Evolutionary conservation across 2,113 vertebrate genomes (phyloP).

Genomic region (western clawed frog (Xenopus tropicalis)): DNA sequence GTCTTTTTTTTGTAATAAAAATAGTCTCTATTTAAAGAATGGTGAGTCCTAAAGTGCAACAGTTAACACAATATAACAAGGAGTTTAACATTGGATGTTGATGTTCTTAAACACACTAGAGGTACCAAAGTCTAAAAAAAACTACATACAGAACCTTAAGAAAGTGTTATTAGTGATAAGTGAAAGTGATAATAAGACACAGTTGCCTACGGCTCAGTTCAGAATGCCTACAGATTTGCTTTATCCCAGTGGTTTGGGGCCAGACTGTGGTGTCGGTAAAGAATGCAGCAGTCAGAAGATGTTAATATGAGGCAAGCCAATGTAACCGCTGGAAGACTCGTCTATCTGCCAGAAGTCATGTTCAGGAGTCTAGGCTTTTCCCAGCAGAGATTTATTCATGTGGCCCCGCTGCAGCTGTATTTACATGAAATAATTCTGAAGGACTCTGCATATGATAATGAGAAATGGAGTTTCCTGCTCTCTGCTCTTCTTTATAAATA

Average conservation of each 20-base stretch:
- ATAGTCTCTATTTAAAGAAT: no score
- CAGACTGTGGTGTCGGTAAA: neutral
- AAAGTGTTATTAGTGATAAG: no score
- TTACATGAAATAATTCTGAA: conserved; percentile 5
- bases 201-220: neutral
- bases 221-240: neutral
- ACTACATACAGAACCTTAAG: no score
- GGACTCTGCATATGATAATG: neutral
- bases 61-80: no score
- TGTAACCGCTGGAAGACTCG: conserved; percentile 5
- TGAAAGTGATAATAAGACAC: neutral
- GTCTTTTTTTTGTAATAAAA: no score
- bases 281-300: conserved; percentile 29
- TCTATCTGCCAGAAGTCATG: conserved; percentile 20
- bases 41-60: no score
- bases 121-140: no score
- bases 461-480: neutral
- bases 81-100: no score
- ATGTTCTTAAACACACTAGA: no score
- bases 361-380: conserved; percentile 7
- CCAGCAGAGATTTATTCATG: neutral
- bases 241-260: conserved; percentile 2
- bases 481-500: neutral
- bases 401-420: neutral
- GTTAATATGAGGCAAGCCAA: conserved; percentile 14